Base-by-base conservation (phyloP, 2,797 vertebrate genomes). In the Mormyrus hasselquistii region DNA sequence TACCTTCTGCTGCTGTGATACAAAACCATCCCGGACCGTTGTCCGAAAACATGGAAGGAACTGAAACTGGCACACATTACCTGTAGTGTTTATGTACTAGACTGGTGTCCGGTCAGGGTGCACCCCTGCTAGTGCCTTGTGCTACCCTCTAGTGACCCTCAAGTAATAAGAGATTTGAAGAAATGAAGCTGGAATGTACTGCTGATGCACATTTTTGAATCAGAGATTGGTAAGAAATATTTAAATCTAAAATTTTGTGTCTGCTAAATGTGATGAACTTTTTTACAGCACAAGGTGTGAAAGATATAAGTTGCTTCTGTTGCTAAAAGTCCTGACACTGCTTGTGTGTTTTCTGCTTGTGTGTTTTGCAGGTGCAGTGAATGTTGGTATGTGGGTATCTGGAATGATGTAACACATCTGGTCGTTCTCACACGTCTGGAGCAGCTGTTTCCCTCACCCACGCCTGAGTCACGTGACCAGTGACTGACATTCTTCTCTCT, bases 321-420 rank as follows among this genome's bases (percentile, higher is more conserved):
- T 8, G 38, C 16, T n/a, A 47, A 79, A 41, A 47, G 16, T 19
- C 41, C n/a, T 47, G 19, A 82, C 47, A 41, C 34, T 3, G 34
- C 82, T 49, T 50, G 22, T 14, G 44, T 49, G 47, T 50, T 22
- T 50, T 25, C 25, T 3, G 34, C 82, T 49, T 50, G 22, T 14
- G 44, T 49, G 47, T 50, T 22, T 50, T 25, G 79, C 79, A 83
- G 79, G 47, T 83, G 79, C 19, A 49, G 44, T 19, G 49, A 85
- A 7, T 52, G 1, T 52, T 52, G 84, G 49, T 55, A 34, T 86
- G 49, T 25, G 83, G 47, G 47, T 50, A 50, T 85, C 29, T 55
- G 25, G 84, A 53, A 55, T 86, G 50, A 34, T 86, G 84, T 38
- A 55, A 86, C 84, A 86, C 83, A 85, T 85, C 83, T 85, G 84